phyloP scores from a whole-genome alignment of 2,797 vertebrate genomes.

The Pseudochaenichthys georgianus region DNA sequence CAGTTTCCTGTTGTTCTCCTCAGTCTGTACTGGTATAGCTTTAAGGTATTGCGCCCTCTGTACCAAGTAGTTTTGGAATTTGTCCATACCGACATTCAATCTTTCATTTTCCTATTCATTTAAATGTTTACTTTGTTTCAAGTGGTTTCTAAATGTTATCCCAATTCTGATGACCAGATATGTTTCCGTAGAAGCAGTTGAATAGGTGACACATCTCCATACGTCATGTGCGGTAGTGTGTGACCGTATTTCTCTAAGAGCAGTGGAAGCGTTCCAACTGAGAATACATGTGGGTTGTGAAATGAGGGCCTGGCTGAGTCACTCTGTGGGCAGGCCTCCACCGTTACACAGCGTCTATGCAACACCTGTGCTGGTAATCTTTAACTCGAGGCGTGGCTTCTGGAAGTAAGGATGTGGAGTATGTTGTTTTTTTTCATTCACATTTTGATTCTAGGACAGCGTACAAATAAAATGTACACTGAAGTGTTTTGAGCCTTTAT shows the following conservation, averaged over 20 bases:
- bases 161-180: neutral
- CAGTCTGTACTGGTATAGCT: neutral
- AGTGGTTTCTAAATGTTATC: neutral
- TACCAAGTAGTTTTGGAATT: too few species aligned
- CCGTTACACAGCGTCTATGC: constrained; percentile 39
- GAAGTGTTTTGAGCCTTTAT: neutral
- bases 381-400: constrained; percentile 21
- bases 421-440: neutral
- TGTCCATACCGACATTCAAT: too few species aligned
- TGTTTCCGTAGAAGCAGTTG: neutral
- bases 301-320: constrained; percentile 37
- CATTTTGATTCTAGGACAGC: neutral
- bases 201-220: neutral
- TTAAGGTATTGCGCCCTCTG: too few species aligned
- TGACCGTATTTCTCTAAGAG: neutral
- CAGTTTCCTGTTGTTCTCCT: constrained; percentile 33
- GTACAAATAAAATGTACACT: neutral
- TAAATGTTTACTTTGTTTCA: neutral
- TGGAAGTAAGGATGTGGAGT: neutral
- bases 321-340: neutral
- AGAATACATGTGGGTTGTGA: neutral
- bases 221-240: neutral
- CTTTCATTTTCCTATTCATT: neutral
- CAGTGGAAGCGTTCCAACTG: neutral
- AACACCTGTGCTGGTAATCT: constrained; percentile 9